A percentile compares a stretch with the other conserved stretches of the same genome.
These are phyloP conservation scores for Martes martes DNA, from an alignment of 2,113 vertebrate genomes.

Conservation along the genomic window DNA sequence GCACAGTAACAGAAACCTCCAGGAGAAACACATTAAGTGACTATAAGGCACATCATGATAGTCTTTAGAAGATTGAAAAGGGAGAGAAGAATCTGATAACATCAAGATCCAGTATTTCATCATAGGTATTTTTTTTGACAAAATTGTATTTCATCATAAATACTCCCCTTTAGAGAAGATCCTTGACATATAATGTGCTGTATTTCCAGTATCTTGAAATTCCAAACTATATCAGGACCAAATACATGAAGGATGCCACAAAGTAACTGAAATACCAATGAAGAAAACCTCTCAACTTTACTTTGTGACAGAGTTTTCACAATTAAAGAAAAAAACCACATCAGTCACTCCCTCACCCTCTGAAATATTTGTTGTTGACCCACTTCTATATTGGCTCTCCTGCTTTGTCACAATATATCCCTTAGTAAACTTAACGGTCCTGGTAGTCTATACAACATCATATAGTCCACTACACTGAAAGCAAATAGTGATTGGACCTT, in stretches of 20 bases:
- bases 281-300: not conserved
- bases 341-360: not conserved
- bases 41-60: not conserved
- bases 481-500: not conserved
- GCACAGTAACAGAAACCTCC: not conserved
- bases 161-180: not conserved
- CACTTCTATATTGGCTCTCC: not conserved
- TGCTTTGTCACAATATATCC: not conserved
- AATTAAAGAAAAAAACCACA: not conserved
- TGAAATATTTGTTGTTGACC: not conserved
- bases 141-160: not conserved
- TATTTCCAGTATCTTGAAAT: not conserved
- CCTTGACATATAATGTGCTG: not conserved
- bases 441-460: not conserved
- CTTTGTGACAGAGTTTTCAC: not conserved
- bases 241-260: not conserved
- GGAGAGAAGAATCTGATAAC: not conserved
- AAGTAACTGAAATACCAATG: not conserved
- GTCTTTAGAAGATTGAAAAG: not conserved
- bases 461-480: not conserved
- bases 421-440: not conserved
- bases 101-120: not conserved
- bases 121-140: not conserved
- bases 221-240: not conserved
- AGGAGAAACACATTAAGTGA: not conserved